These are phyloP conservation scores for Temnothorax ravouxi DNA, from an alignment of 2,888 invertebrate species.

Conservation along the genomic window DNA sequence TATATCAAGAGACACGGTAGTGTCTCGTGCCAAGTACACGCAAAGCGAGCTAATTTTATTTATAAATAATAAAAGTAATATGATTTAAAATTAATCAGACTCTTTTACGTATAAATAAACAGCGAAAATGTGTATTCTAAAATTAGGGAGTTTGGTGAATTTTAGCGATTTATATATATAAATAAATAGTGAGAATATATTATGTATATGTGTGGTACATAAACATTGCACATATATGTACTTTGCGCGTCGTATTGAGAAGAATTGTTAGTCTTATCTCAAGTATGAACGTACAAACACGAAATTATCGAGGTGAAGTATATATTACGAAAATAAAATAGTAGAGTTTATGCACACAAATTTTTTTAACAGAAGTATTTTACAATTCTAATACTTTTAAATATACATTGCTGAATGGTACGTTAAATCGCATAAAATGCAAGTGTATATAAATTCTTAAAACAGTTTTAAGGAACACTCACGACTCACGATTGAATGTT, in stretches of 20 bases:
- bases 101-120: neutral
- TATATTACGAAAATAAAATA: neutral
- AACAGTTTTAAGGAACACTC: neutral
- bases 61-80: too few relatives aligned
- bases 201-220: neutral
- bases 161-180: neutral
- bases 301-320: conserved; percentile 10
- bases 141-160: neutral
- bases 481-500: conserved; percentile 24
- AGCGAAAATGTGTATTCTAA: neutral
- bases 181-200: neutral
- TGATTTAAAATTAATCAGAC: too few relatives aligned
- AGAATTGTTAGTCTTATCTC: neutral
- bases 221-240: neutral
- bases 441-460: neutral
- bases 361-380: neutral
- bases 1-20: neutral
- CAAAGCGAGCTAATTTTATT: too few relatives aligned
- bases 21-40: too few relatives aligned
- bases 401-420: neutral
- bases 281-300: neutral
- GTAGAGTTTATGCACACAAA: neutral
- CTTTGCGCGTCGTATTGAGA: neutral
- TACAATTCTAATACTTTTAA: neutral
- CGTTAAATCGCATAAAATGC: neutral